These are phyloP conservation scores for Adoxophyes honmai DNA, from an alignment of 1,140 invertebrate species.

Conservation along the genomic window DNA sequence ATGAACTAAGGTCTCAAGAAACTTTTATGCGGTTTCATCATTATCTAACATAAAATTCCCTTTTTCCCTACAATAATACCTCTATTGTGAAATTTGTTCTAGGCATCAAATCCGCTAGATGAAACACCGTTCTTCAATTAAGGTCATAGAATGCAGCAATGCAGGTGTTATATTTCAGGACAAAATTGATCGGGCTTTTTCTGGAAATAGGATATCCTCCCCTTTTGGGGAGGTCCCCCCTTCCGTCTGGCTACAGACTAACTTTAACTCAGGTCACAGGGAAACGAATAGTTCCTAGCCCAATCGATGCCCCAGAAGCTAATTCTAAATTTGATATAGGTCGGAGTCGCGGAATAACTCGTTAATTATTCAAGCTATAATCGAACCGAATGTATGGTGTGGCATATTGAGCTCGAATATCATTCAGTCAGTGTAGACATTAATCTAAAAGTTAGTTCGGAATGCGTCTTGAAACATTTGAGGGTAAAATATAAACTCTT, in stretches of 20 bases:
- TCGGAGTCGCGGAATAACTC: background rate
- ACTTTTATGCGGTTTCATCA: too few species aligned
- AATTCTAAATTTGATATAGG: conserved; percentile 4
- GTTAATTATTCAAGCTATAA: conserved; percentile 2
- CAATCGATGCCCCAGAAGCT: conserved; percentile 9
- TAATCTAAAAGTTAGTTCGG: too few species aligned
- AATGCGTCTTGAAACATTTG: too few species aligned
- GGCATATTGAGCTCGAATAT: too few species aligned
- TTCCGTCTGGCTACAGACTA: background rate
- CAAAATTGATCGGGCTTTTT: conserved; percentile 12
- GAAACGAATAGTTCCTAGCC: background rate
- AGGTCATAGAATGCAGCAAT: conserved; percentile 8
- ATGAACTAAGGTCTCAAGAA: too few species aligned
- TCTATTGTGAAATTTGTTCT: too few species aligned
- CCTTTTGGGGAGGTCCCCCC: background rate
- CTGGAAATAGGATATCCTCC: conserved; percentile 7
- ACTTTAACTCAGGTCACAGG: conserved; percentile 10
- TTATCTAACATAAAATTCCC: too few species aligned
- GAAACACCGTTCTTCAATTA: background rate
- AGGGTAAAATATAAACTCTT: too few species aligned
- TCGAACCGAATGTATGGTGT: too few species aligned
- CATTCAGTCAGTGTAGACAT: too few species aligned
- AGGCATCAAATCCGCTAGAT: too few species aligned
- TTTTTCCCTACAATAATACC: too few species aligned
- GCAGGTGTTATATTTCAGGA: conserved; percentile 5